Base-by-base conservation (phyloP, 2,113 vertebrate species). In the Cairina moschata region DNA sequence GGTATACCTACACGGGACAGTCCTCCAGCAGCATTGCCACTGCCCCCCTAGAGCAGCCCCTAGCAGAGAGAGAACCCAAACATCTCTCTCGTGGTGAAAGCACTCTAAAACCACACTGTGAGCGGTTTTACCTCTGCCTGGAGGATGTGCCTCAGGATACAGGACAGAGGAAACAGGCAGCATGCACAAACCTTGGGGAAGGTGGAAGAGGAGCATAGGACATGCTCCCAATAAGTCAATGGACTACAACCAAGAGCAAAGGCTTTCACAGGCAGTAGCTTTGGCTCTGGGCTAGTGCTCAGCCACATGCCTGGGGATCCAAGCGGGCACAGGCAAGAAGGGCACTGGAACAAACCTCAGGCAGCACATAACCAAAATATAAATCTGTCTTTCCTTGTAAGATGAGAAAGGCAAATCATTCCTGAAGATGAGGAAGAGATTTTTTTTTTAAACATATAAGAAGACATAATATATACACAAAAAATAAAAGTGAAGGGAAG, bases 381-480 rank as follows among this genome's bases (percentile, higher is more conserved):
- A 34, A 34, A 59, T 59, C 32, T 56, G 29, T 58, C 58, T 59
- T 34, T 34, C 32, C 58, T 59, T 34, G 22, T 22, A 34, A 34
- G 58, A n/a, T 13, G 20, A 11, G 32, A 34, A n/a, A 59, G 8
- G 21, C 13, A 21, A 59, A 14, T 20, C 12, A 59, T 34, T n/a
- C 20, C 32, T 21, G 58, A 34, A n/a, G 58, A 54, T 29, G 26
- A 26, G 26, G 26, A 54, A 54, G 52, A 54, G 50, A 16, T 8
- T 15, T 54, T 16, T 15, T 54, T 48, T 48, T 46, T 46, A 9
- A 54, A 29, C 28, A 5, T 29, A 55, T 54, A 46, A 66, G 11
- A 32, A 38, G 2, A 29, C 8, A 11, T 13, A 58, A 40, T 2
- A 58, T 2, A 42, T 3, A 58, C 7, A 74, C 1, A 68, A 0